Base-by-base conservation (phyloP, 2,888 invertebrate genomes). In the Ecliptopera silaceata region DNA sequence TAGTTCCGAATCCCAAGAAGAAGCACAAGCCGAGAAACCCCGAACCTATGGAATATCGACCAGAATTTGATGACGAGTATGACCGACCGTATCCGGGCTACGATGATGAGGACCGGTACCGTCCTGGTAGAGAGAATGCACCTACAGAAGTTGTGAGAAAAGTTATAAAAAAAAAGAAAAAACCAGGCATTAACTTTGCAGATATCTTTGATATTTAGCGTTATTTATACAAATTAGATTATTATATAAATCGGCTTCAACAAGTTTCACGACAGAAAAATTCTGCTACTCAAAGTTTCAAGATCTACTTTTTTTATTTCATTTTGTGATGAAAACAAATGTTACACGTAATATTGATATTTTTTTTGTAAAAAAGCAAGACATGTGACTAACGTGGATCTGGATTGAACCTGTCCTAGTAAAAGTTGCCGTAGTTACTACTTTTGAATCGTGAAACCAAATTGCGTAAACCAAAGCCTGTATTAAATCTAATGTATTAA, bases 1-100 rank as follows among this genome's bases (percentile, higher is more conserved):
- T 88, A 64, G 86, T 89, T 18, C 90, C 89, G 29, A 90, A 90
- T 18, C 90, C 89, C 31, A 90, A 90, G 63, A 88, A 86, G 70
- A 91, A 90, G 64, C 74, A 80, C 49, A 89, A 84, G 61, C 87
- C 86, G 1, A 79, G 80, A 56, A 62, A 73, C 34, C 67, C 73
- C 5, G 82, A 85, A n/a, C 66, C 75, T 1, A 75, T 70, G 43
- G 86, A 88, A 48, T 86, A 84, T 44, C 70, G 74, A 63, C 75
- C 72, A 38, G 80, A 82, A 1, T 44, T 64, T 3, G 88, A 88
- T 1, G 87, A 87, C 3, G 87, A 88, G 29, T 88, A 80, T 58
- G 87, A 86, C 31, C 80, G 76, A 57, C 79, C 79, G 12, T 77
- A 76, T 47, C 67, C 67, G 10, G 42, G 42, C 4, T 77, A 80